A percentile compares a stretch with the other conserved stretches of the same genome.
Conservation (phyloP, 2,797 vertebrate species). For the Psittacula derbiana region DNA sequence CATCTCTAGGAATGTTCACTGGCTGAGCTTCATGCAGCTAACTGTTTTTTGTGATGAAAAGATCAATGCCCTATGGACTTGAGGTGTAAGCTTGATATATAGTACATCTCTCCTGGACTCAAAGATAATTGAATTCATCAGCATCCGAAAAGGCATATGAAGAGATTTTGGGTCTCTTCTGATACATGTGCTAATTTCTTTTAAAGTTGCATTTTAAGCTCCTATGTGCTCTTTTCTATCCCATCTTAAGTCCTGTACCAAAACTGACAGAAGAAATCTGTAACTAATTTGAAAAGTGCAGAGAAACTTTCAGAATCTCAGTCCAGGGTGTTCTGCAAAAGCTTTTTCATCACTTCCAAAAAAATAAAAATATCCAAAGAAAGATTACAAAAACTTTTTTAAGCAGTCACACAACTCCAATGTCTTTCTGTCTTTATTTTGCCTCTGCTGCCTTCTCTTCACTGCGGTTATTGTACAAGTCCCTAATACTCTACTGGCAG, state of each 20-base stretch:
- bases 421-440: background rate
- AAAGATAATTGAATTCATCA: background rate
- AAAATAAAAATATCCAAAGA: background rate
- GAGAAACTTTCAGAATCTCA: background rate
- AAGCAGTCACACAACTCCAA: background rate
- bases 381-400: background rate
- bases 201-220: conserved; percentile 14
- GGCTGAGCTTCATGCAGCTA: background rate
- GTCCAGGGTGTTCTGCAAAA: background rate
- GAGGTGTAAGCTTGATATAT: background rate
- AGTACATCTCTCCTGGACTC: background rate
- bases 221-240: background rate
- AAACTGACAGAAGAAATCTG: background rate
- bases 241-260: background rate
- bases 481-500: background rate
- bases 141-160: background rate
- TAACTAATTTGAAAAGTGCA: background rate
- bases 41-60: background rate
- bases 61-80: background rate
- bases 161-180: background rate
- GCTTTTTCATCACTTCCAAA: accelerated
- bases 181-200: background rate
- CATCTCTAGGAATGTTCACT: background rate
- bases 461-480: background rate
- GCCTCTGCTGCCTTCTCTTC: background rate